Base-by-base conservation (phyloP, 2,888 invertebrate genomes). In the Acrobasis consociella region DNA sequence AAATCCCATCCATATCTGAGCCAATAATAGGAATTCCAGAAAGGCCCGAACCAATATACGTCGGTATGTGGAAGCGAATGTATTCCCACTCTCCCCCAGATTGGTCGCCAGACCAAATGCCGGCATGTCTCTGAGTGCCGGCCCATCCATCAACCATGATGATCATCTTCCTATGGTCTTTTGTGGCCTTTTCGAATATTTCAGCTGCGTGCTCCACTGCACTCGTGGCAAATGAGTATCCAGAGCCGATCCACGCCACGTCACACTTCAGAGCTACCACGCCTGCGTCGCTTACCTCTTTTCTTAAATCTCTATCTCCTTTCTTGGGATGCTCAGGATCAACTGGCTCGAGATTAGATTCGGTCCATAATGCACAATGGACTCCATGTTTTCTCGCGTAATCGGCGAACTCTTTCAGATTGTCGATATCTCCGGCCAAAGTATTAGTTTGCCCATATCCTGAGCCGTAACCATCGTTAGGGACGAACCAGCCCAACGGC, bases 91-190 rank as follows among this genome's bases (percentile, higher is more conserved):
- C 70, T 9, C 91, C 91, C n/a, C 91, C 91, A 16, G 68, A 72
- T 76, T 91, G 91, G 64, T 92, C 91, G 15, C 91, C 91, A 65
- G 81, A 90, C 91, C 91, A 92, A 68, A 91, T 82, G 0, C 85
- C 89, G 1, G 91, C 78, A 68, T 86, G 80, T 68, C 91, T 82
- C 66, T 92, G 91, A 9, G 90, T 89, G 0, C 90, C 91, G 38
- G 90, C 91, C 91, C 91, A 92, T 5, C 91, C 91, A 61, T 91
- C 89, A 0, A 91, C 91, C 81, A 86, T 91, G 67, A 92, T 83
- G 11, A 90, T 86, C 74, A 90, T 75, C 11, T 85, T 83, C 65
- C 91, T 76, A 37, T 76, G 73, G 52, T 74, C 65, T 51, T 77
- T 76, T 3, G 87, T 77, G 50, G 74, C 75, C 11, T 76, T 75